A percentile compares a stretch with the other conserved stretches of the same genome.
These are phyloP conservation scores for Apostichopus japonicus DNA, from an alignment of 35 echinoderm and acorn worm genomes.

Conservation along the genomic window DNA sequence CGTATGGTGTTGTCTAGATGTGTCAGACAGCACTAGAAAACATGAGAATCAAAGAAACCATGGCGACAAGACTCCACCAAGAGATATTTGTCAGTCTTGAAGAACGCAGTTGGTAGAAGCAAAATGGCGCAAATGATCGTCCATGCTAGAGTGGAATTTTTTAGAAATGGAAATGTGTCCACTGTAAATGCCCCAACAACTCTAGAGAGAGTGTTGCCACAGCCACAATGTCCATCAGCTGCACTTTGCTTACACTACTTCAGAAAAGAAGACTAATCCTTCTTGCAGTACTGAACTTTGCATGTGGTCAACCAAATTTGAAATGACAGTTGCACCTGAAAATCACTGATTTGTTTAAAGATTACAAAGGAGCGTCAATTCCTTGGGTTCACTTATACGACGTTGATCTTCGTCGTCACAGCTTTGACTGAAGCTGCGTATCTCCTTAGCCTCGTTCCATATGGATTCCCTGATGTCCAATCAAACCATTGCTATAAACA, in stretches of 20 bases:
- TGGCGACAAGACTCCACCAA: slow-evolving; percentile 85
- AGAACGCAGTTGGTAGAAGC: slow-evolving; percentile 86
- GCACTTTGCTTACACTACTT: slow-evolving; percentile 66
- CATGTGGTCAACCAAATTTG: too few species aligned
- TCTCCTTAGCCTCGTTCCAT: too few species aligned
- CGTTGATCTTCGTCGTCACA: too few species aligned
- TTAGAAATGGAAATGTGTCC: slow-evolving; percentile 80
- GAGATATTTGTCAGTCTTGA: slow-evolving; percentile 94
- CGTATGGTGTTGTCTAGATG: slow-evolving; percentile 68
- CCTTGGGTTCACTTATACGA: too few species aligned
- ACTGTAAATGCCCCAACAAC: slow-evolving; percentile 78
- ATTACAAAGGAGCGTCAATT: too few species aligned
- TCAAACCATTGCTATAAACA: too few species aligned
- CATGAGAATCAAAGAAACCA: slow-evolving; percentile 79
- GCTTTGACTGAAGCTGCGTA: too few species aligned
- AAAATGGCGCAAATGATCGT: slow-evolving; percentile 72
- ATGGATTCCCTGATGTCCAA: too few species aligned
- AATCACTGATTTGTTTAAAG: too few species aligned
- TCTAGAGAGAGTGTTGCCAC: slow-evolving; percentile 93
- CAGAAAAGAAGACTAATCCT: too few species aligned
- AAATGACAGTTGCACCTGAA: too few species aligned
- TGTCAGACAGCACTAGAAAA: slow-evolving; percentile 87
- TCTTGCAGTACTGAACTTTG: too few species aligned
- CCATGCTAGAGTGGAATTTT: slow-evolving; percentile 74
- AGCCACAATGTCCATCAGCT: slow-evolving; percentile 84